A percentile compares a stretch with the other conserved stretches of the same genome.
phyloP scores from a whole-genome alignment of 2,888 invertebrate genomes.

The Polia nebulosa region DNA sequence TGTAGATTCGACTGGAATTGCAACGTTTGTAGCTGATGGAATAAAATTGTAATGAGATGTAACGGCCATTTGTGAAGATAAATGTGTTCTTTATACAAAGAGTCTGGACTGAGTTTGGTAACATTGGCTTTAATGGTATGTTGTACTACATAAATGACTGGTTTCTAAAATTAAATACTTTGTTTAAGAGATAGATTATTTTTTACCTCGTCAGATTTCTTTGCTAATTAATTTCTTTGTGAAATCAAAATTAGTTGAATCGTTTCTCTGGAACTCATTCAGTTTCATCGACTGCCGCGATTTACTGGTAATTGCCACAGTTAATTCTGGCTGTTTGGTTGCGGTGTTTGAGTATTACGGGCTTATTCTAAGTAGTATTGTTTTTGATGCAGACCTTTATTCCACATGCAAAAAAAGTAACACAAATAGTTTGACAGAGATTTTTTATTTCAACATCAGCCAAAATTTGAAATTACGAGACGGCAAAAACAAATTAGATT shows the following conservation, averaged over 20 bases:
- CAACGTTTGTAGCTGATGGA: neutral
- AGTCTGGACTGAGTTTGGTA: neutral
- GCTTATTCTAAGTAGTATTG: neutral
- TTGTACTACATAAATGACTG: neutral
- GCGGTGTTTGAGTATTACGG: too few species aligned
- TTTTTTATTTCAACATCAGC: neutral
- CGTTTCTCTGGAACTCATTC: neutral
- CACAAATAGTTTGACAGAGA: neutral
- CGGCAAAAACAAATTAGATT: too few species aligned
- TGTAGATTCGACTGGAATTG: constrained; percentile 17
- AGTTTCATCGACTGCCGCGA: neutral
- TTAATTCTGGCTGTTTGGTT: neutral
- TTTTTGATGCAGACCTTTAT: neutral
- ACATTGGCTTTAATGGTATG: neutral
- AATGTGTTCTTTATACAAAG: neutral
- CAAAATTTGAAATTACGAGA: neutral
- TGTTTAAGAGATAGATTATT: neutral
- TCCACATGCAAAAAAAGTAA: neutral
- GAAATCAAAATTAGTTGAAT: neutral
- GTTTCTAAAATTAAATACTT: neutral
- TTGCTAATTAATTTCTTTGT: neutral
- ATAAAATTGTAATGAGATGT: constrained; percentile 13
- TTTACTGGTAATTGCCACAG: neutral
- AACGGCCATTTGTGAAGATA: neutral
- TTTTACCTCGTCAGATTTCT: neutral